phyloP scores from a whole-genome alignment of 2,888 invertebrate genomes.

The Oxytorus armatus region DNA sequence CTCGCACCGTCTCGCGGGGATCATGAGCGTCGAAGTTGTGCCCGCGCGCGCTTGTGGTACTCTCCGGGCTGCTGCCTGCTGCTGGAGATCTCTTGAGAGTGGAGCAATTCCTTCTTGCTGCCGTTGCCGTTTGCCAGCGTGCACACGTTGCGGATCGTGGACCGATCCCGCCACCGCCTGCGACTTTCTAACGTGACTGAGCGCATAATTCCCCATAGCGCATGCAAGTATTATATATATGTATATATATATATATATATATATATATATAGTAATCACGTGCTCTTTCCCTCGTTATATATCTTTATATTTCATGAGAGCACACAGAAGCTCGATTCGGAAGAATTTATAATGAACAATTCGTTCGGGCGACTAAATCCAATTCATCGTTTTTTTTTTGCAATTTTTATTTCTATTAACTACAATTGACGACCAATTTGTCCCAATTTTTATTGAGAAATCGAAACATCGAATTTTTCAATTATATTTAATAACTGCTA shows the following conservation, averaged over 20 bases:
- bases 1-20: slow-evolving; percentile 49
- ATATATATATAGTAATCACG: slow-evolving; percentile 26
- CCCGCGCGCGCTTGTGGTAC: slow-evolving; percentile 25
- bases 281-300: neutral
- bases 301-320: neutral
- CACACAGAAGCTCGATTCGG: slow-evolving; percentile 76
- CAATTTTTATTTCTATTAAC: neutral
- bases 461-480: neutral
- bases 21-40: slow-evolving; percentile 58
- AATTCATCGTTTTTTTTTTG: slow-evolving; percentile 20
- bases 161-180: slow-evolving; percentile 66
- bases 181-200: slow-evolving; percentile 84
- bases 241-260: slow-evolving; percentile 1
- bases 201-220: slow-evolving; percentile 78
- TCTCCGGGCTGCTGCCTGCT: slow-evolving; percentile 30
- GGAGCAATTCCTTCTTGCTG: slow-evolving; percentile 61
- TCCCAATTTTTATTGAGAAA: neutral
- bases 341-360: slow-evolving; percentile 67
- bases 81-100: slow-evolving; percentile 47
- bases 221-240: slow-evolving; percentile 68
- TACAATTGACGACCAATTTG: neutral
- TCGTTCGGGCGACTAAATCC: slow-evolving; percentile 17
- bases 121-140: slow-evolving; percentile 57
- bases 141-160: slow-evolving; percentile 60
- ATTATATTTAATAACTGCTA: no score